Evolutionary conservation across 2,888 invertebrate species (phyloP).

Genomic region (Cinara cedri): DNA sequence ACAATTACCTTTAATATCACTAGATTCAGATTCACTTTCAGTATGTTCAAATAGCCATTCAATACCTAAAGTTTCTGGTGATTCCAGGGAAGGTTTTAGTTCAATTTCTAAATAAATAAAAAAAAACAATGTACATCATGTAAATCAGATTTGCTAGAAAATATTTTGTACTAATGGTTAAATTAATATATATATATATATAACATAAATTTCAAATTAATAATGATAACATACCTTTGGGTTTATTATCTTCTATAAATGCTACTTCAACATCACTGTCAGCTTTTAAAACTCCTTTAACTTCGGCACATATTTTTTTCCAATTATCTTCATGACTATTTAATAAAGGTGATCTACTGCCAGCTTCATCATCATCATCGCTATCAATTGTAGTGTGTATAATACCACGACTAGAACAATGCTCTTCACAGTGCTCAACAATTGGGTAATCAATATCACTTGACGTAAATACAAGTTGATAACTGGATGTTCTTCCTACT

Average conservation of each 20-base stretch:
- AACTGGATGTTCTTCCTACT: slow-evolving; percentile 49
- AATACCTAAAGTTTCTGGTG: slow-evolving; percentile 64
- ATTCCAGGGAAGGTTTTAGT: slow-evolving; percentile 20
- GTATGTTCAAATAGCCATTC: slow-evolving; percentile 71
- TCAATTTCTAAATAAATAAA: slow-evolving; percentile 36
- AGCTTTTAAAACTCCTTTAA: slow-evolving; percentile 39
- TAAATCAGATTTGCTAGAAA: too few species aligned
- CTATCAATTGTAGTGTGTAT: slow-evolving; percentile 60
- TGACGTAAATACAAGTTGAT: slow-evolving; percentile 48
- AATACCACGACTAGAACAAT: slow-evolving; percentile 67
- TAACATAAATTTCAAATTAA: not conserved
- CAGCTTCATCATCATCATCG: slow-evolving; percentile 58
- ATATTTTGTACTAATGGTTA: too few species aligned
- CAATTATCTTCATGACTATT: slow-evolving; percentile 45
- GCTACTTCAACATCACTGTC: slow-evolving; percentile 52
- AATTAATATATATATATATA: too few species aligned
- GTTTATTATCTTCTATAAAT: slow-evolving; percentile 48
- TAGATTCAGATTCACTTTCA: slow-evolving; percentile 60
- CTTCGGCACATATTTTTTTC: slow-evolving; percentile 44
- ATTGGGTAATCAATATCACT: slow-evolving; percentile 82
- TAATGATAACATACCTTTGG: slow-evolving; percentile 29
- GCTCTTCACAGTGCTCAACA: slow-evolving; percentile 83
- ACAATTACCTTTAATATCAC: slow-evolving; percentile 49
- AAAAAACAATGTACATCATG: not conserved
- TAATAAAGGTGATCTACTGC: slow-evolving; percentile 58